Evolutionary conservation across 1,140 invertebrate genomes (phyloP), one percentile per base, ranked within the genome.

Genomic region (Halictus rubicundus): DNA sequence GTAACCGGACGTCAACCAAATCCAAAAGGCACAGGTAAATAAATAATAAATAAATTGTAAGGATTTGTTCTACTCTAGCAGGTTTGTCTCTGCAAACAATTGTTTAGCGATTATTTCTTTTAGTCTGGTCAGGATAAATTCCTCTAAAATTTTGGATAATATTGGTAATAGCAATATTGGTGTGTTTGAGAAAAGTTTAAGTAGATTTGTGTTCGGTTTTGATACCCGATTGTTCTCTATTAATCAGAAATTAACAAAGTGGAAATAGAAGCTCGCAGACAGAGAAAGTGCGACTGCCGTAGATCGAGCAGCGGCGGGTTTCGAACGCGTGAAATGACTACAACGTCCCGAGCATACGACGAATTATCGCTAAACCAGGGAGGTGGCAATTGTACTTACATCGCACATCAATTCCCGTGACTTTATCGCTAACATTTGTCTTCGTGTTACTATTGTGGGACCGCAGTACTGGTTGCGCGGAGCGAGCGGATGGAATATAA

Each of bases 371-470:
- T 79, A 84, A 86, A 87, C 39, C 75, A 66, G 76, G 66, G 81
- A 84, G 73, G 64, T 66, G 42, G 63, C 75, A 66, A 69, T 60
- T 78, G 65, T 83, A 86, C 42, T 46, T 46, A 46, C 74, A 86
- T 75, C 59, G 75, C 54, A 59, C 85, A 86, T 87, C 84, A 87
- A 87, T 86, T 87, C 49, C 72, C 81, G 84, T 84, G 68, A 87
- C 63, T 87, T 87, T 87, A 87, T 83, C 77, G 85, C 85, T 72
- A 69, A 73, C 84, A 87, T 87, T 87, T 86, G 85, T 87, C 84
- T 87, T 86, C 69, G 81, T 74, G 71, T 7, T 83, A 83, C 81
- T 87, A 86, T 86, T 83, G 81, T 76, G 81, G 37, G 71, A 86
- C 78, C 66, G 42, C 83, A 81, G 68, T 76, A 70, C 61, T 57